Percentiles rank a stretch among this genome's conserved stretches.
phyloP scores from a whole-genome alignment of 2,888 invertebrate species.

The Sesia bembeciformis region DNA sequence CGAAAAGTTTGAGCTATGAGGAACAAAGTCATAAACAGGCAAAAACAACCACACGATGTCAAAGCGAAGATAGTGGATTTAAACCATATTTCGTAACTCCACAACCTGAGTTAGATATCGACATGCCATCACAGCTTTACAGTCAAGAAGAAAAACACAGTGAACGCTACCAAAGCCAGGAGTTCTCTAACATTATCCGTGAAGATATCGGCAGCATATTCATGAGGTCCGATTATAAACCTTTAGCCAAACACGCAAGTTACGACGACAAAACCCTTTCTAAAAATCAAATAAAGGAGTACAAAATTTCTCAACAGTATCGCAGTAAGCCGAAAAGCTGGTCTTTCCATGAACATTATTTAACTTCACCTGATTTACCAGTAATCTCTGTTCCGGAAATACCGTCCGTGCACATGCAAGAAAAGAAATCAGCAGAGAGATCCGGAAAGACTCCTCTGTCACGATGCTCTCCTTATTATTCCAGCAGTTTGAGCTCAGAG shows the following conservation, averaged over 20 bases:
- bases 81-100: conserved; percentile 57
- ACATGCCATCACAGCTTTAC: conserved; percentile 71
- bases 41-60: conserved; percentile 71
- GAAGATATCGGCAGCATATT: conserved; percentile 52
- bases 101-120: conserved; percentile 72
- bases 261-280: conserved; percentile 78
- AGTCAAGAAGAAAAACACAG: conserved; percentile 77
- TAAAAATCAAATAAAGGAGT: conserved; percentile 77
- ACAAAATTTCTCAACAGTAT: conserved; percentile 71
- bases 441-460: conserved; percentile 74
- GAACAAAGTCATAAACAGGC: conserved; percentile 58
- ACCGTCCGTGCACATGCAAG: conserved; percentile 56
- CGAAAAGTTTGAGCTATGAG: conserved; percentile 68
- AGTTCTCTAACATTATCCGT: conserved; percentile 69
- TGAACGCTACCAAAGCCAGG: conserved; percentile 78
- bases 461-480: conserved; percentile 84
- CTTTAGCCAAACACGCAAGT: conserved; percentile 77
- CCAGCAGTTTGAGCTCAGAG: conserved; percentile 83
- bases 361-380: conserved; percentile 70
- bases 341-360: conserved; percentile 78
- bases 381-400: conserved; percentile 72
- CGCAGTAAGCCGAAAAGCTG: conserved; percentile 76
- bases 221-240: conserved; percentile 72
- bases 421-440: conserved; percentile 50
- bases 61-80: conserved; percentile 75